Evolutionary conservation across 2,797 vertebrate species (phyloP).

Genomic region (Anguilla anguilla): DNA sequence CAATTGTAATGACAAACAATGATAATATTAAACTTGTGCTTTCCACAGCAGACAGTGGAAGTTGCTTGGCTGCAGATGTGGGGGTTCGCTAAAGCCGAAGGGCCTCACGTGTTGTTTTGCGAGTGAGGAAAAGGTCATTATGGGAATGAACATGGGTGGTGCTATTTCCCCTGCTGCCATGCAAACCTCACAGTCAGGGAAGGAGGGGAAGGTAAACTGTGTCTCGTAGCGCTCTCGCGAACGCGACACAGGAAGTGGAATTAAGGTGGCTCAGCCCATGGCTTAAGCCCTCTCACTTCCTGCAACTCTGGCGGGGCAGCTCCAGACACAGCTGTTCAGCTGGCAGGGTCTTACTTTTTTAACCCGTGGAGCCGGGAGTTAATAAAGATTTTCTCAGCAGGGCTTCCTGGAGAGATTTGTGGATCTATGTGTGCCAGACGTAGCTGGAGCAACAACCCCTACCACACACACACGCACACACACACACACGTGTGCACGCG

Average conservation of each 20-base stretch:
- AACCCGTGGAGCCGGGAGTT: constrained; percentile 66
- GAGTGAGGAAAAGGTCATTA: neutral
- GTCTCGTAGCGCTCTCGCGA: constrained; percentile 75
- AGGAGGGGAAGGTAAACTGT: constrained; percentile 71
- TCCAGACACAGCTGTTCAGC: constrained; percentile 73
- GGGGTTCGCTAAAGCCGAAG: neutral
- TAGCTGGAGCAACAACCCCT: constrained; percentile 53
- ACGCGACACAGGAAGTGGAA: constrained; percentile 72
- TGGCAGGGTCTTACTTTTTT: constrained; percentile 62
- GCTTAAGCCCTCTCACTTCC: constrained; percentile 54
- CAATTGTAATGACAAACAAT: neutral
- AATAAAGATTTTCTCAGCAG: constrained; percentile 75
- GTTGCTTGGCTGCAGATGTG: neutral
- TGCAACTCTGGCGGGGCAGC: constrained; percentile 60
- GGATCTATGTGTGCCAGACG: constrained; percentile 58
- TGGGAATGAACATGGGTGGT: neutral
- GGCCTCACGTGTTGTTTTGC: neutral
- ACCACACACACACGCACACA: constrained; percentile 30
- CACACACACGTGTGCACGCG: neutral
- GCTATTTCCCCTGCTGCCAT: constrained; percentile 57
- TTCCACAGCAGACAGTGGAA: neutral
- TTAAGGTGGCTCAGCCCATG: constrained; percentile 69
- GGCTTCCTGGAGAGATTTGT: constrained; percentile 66
- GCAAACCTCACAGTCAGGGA: constrained; percentile 64
- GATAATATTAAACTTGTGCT: neutral